These are phyloP conservation scores for Atopsyche davidsoni DNA, from an alignment of 1,140 invertebrate species.

Conservation along the genomic window DNA sequence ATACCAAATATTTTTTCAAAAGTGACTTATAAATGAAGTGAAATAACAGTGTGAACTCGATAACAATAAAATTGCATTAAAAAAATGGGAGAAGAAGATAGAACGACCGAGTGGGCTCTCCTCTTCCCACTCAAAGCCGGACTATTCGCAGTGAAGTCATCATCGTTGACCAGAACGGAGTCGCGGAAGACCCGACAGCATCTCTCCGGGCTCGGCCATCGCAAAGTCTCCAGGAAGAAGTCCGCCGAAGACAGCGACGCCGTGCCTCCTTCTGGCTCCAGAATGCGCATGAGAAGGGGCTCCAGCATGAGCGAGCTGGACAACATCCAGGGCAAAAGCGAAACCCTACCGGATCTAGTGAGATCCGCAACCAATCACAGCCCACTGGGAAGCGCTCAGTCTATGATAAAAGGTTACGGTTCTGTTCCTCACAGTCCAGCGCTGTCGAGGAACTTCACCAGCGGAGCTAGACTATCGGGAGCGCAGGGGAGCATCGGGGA, in stretches of 20 bases:
- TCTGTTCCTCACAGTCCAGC: constrained; percentile 51
- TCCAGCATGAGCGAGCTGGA: constrained; percentile 68
- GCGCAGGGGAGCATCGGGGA: constrained; percentile 66
- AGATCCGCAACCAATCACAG: constrained; percentile 44
- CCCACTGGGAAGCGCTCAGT: constrained; percentile 33
- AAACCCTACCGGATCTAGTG: constrained; percentile 42
- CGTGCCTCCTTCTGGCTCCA: constrained; percentile 31
- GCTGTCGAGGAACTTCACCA: constrained; percentile 44
- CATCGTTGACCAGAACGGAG: constrained; percentile 35
- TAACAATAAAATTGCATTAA: background rate
- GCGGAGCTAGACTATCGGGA: constrained; percentile 32
- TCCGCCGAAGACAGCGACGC: constrained; percentile 27
- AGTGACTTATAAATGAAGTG: too few relatives aligned
- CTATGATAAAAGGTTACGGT: constrained; percentile 37
- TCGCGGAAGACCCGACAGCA: constrained; percentile 28
- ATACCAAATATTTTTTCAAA: too few relatives aligned
- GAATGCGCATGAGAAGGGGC: constrained; percentile 56
- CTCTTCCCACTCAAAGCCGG: constrained; percentile 56
- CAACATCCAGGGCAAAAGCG: constrained; percentile 45
- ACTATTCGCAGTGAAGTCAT: constrained; percentile 53
- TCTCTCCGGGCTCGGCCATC: constrained; percentile 10
- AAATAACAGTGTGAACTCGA: background rate
- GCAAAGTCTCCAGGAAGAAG: constrained; percentile 19
- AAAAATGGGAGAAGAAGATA: constrained; percentile 31
- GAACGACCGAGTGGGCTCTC: constrained; percentile 51